phyloP scores from a whole-genome alignment of 2,797 vertebrate genomes.

The Argya squamiceps region DNA sequence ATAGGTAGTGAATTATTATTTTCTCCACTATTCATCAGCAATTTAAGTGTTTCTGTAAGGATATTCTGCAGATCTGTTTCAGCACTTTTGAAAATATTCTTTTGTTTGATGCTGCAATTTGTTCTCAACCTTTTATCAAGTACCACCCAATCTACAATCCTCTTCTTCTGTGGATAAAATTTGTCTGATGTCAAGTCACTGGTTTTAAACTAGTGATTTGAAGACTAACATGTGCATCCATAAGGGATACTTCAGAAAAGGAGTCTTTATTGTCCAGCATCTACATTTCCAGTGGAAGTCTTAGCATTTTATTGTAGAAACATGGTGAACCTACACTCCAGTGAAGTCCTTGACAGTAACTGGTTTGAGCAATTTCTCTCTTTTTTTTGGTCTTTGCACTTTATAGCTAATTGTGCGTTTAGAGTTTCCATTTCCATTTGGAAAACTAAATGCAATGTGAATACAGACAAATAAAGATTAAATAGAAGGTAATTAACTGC shows the following conservation, averaged over 20 bases:
- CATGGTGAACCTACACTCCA: accelerated
- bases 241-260: neutral
- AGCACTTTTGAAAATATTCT: neutral
- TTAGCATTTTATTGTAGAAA: neutral
- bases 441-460: neutral
- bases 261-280: neutral
- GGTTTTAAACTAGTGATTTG: neutral
- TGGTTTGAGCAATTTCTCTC: neutral
- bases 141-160: neutral
- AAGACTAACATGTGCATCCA: accelerated
- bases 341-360: neutral
- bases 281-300: neutral
- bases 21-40: neutral
- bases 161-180: neutral
- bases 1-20: neutral
- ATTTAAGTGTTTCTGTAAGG: neutral
- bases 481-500: neutral
- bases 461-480: neutral
- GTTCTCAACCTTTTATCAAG: neutral
- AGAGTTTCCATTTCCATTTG: neutral
- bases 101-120: neutral
- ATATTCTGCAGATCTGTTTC: neutral
- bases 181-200: neutral
- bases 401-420: neutral
- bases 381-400: neutral